Evolutionary conservation across 2,797 vertebrate genomes (phyloP).

Genomic region (Pseudomugil tenellus): DNA sequence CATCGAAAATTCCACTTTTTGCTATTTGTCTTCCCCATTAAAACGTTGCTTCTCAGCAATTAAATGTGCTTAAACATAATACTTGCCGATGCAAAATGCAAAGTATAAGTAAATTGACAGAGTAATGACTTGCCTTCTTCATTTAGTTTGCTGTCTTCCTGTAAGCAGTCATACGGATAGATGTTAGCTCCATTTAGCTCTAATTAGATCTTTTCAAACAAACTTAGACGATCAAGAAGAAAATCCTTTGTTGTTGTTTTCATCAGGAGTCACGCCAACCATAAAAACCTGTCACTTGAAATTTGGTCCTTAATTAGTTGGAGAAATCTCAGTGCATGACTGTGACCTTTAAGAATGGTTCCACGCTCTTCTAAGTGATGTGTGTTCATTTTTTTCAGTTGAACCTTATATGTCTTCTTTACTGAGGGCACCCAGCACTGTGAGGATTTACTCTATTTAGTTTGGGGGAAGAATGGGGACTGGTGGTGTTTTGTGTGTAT

Average conservation of each 20-base stretch:
- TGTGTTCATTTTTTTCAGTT: slow-evolving; percentile 59
- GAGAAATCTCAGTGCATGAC: slow-evolving; percentile 38
- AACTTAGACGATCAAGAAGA: slow-evolving; percentile 17
- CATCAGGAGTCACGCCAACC: slow-evolving; percentile 10
- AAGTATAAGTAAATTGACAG: not conserved
- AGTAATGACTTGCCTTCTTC: not conserved
- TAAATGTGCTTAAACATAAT: not conserved
- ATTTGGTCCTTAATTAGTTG: slow-evolving; percentile 52
- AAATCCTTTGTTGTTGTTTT: slow-evolving; percentile 17
- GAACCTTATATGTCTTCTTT: slow-evolving; percentile 38
- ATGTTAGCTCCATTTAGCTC: slow-evolving; percentile 1
- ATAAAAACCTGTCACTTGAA: slow-evolving; percentile 25
- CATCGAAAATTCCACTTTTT: not conserved
- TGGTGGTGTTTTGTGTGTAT: slow-evolving; percentile 57
- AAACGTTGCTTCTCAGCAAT: not conserved
- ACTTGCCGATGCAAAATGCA: not conserved
- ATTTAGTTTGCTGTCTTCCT: slow-evolving; percentile 14
- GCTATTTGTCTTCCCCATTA: no score
- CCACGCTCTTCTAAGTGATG: slow-evolving; percentile 51
- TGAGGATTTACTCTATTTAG: slow-evolving; percentile 44
- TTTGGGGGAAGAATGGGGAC: slow-evolving; percentile 43
- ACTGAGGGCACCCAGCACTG: slow-evolving; percentile 29
- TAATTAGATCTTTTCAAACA: slow-evolving; percentile 23
- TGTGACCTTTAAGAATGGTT: slow-evolving; percentile 57
- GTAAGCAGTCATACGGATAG: slow-evolving; percentile 7